phyloP scores from a whole-genome alignment of 2,888 invertebrate genomes.

The Empis livida region DNA sequence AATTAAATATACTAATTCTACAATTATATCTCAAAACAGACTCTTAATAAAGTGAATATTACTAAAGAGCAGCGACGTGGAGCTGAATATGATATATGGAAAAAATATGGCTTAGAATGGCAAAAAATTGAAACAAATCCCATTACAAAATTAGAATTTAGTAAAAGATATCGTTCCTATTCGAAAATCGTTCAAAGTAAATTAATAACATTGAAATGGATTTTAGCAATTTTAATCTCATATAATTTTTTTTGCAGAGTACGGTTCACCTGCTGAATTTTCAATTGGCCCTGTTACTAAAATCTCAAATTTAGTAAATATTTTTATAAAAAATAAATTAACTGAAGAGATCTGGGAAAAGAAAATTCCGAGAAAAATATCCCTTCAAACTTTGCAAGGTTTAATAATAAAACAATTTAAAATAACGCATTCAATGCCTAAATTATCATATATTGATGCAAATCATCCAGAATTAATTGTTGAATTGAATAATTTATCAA shows the following conservation, averaged over 20 bases:
- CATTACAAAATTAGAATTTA: conserved; percentile 42
- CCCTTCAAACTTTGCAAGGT: conserved; percentile 69
- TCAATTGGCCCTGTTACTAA: conserved; percentile 49
- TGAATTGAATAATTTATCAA: conserved; percentile 65
- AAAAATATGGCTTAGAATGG: conserved; percentile 66
- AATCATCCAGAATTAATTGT: conserved; percentile 54
- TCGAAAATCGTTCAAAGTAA: conserved; percentile 58
- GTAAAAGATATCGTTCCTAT: conserved; percentile 63
- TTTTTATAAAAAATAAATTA: conserved; percentile 40
- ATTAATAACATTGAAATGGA: conserved; percentile 20
- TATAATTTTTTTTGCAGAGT: conserved; percentile 43
- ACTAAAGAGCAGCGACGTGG: conserved; percentile 59
- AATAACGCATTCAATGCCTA: conserved; percentile 28
- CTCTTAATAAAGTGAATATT: conserved; percentile 58
- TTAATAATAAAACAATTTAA: conserved; percentile 65
- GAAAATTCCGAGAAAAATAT: conserved; percentile 63
- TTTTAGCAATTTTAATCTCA: conserved; percentile 1
- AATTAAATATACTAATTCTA: too few relatives aligned
- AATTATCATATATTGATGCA: conserved; percentile 40
- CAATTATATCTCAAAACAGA: not conserved
- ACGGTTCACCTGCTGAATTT: conserved; percentile 70
- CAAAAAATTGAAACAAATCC: conserved; percentile 41
- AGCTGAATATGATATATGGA: conserved; percentile 85
- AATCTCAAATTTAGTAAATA: conserved; percentile 52
- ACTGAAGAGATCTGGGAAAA: conserved; percentile 44